phyloP scores from a whole-genome alignment of 1,140 invertebrate genomes.

The Caenorhabditis inopinata region DNA sequence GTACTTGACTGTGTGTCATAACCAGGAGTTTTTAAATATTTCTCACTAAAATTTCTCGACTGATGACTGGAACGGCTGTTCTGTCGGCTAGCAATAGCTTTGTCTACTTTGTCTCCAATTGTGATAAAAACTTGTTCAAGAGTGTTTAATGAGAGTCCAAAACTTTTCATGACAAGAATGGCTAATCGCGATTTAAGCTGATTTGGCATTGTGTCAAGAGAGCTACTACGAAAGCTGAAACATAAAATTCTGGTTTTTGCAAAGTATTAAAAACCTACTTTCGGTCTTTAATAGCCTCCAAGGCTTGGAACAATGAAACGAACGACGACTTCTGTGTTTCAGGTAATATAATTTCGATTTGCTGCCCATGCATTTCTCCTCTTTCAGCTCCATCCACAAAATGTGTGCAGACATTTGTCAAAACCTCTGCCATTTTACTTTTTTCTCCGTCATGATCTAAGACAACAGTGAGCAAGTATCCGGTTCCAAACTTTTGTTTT shows the following conservation, averaged over 20 bases:
- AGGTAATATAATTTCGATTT: slow-evolving; percentile 40
- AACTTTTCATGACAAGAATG: slow-evolving; percentile 6
- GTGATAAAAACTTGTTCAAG: slow-evolving; percentile 46
- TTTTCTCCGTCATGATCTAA: slow-evolving; percentile 30
- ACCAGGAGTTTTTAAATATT: not conserved
- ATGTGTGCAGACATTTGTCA: not conserved
- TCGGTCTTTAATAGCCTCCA: slow-evolving; percentile 34
- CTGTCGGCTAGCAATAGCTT: not conserved
- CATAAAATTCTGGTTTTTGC: too few species aligned
- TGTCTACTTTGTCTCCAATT: slow-evolving; percentile 33
- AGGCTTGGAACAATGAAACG: slow-evolving; percentile 29
- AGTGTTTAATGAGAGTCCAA: slow-evolving; percentile 49
- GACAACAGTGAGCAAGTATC: slow-evolving; percentile 38
- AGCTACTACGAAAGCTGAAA: not conserved
- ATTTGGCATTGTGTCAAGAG: not conserved
- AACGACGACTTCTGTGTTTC: slow-evolving; percentile 32
- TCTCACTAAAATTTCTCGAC: not conserved
- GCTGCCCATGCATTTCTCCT: slow-evolving; percentile 41
- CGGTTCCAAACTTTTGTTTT: slow-evolving; percentile 68
- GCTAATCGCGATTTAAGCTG: not conserved
- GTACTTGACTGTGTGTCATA: slow-evolving; percentile 11
- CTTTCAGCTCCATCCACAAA: not conserved
- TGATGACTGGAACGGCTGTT: slow-evolving; percentile 2
- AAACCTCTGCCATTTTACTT: not conserved
- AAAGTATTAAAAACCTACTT: slow-evolving; percentile 7